Percentiles rank a stretch among this genome's conserved stretches.
phyloP scores from a whole-genome alignment of 37 sponge, comb jelly and placozoan species.

The Hexactinellida sp. region DNA sequence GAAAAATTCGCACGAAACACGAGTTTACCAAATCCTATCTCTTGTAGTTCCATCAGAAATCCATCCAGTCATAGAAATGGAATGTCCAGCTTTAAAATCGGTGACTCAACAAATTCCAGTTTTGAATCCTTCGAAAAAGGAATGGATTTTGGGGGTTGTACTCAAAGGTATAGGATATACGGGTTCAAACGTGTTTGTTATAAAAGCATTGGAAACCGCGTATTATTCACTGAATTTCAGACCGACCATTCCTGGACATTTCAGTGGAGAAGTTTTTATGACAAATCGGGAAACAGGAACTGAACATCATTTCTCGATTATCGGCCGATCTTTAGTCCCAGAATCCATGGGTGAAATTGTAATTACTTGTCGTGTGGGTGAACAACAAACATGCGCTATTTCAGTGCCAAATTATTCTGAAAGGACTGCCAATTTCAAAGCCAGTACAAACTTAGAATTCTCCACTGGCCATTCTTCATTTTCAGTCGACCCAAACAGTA shows the following conservation, averaged over 20 bases:
- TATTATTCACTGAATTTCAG: background rate
- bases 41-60: background rate
- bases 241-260: background rate
- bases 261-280: background rate
- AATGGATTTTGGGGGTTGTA: background rate
- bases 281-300: background rate
- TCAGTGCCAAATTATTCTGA: slow-evolving; percentile 11
- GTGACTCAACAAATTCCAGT: background rate
- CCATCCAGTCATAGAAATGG: slow-evolving; percentile 1
- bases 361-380: background rate
- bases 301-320: background rate
- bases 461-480: background rate
- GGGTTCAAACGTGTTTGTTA: background rate
- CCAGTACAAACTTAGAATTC: background rate
- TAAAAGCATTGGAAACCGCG: background rate
- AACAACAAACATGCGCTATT: background rate
- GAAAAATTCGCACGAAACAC: slow-evolving; percentile 6
- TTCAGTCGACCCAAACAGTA: background rate
- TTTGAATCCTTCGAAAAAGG: background rate
- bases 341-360: slow-evolving; percentile 2
- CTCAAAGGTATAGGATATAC: background rate
- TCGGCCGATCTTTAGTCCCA: background rate
- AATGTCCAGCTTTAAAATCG: background rate
- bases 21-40: background rate
- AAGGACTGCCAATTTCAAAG: background rate